Evolutionary conservation across 2,797 vertebrate genomes (phyloP).

Genomic region (Toxotes lorentzi): DNA sequence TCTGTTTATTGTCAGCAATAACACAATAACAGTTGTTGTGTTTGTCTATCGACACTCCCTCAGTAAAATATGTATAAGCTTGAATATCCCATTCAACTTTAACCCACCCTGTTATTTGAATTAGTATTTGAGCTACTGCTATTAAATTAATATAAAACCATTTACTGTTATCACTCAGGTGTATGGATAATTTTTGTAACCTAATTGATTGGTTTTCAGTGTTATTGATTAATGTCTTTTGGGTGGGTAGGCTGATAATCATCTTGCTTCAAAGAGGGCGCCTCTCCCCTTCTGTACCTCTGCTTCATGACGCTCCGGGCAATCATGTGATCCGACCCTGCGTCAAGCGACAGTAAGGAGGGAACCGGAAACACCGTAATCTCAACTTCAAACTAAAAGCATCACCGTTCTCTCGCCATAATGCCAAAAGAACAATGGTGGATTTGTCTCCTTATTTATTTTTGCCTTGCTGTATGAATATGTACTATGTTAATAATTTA

Average conservation of each 20-base stretch:
- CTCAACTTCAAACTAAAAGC: constrained; percentile 63
- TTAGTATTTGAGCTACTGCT: neutral
- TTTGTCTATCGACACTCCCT: neutral
- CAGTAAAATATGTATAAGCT: neutral
- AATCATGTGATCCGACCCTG: constrained; percentile 89
- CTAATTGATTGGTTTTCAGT: neutral
- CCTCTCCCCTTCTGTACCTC: constrained; percentile 83
- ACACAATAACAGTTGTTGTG: neutral
- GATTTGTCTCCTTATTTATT: neutral
- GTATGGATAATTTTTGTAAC: neutral
- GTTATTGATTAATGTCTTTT: constrained; percentile 35
- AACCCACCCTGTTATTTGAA: neutral
- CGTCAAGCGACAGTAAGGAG: constrained; percentile 56
- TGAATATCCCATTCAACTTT: neutral
- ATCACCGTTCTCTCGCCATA: neutral
- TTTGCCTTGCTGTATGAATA: neutral
- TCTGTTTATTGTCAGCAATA: too few species aligned
- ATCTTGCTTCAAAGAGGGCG: constrained; percentile 88
- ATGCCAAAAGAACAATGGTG: neutral
- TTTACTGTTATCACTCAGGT: neutral
- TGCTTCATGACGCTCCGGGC: constrained; percentile 86
- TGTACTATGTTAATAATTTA: neutral
- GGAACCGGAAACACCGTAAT: constrained; percentile 15
- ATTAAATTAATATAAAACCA: neutral
- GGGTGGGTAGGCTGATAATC: constrained; percentile 43